Conservation (phyloP, 2,888 invertebrate genomes). For the Drosophila glabriapex region DNA sequence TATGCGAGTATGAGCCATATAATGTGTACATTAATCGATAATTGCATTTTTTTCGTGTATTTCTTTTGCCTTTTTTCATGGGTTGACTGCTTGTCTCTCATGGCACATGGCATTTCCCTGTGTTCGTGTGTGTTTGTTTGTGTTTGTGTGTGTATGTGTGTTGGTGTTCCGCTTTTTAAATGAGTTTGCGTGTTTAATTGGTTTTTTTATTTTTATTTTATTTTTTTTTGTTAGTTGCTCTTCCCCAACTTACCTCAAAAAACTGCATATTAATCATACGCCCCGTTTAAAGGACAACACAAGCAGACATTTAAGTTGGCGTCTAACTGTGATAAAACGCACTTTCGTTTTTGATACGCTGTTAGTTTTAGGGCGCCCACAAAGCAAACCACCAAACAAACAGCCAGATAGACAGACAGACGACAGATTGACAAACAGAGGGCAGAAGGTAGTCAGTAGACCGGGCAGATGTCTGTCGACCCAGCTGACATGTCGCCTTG, state of each 20-base stretch:
- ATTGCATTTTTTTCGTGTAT: conserved; percentile 77
- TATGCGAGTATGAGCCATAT: conserved; percentile 62
- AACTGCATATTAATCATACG: conserved; percentile 73
- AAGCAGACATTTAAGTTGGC: conserved; percentile 27
- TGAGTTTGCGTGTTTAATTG: conserved; percentile 82
- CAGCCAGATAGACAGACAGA: conserved; percentile 32
- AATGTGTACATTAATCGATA: conserved; percentile 81
- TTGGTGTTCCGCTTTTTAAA: conserved; percentile 59
- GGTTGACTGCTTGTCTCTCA: conserved; percentile 65
- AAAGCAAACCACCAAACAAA: conserved; percentile 58
- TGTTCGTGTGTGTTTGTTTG: conserved; percentile 22
- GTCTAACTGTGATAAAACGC: conserved; percentile 65
- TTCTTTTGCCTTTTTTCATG: conserved; percentile 75
- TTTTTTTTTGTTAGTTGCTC: conserved; percentile 4
- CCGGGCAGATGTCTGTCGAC: conserved; percentile 10
- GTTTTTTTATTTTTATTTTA: conserved; percentile 45
- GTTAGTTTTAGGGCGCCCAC: conserved; percentile 69
- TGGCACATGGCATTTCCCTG: conserved; percentile 68
- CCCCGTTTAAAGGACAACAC: conserved; percentile 44
- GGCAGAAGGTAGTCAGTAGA: conserved; percentile 12
- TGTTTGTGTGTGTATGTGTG: conserved; percentile 42
- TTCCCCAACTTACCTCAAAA: conserved; percentile 18
- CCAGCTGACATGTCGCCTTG: conserved; percentile 77
- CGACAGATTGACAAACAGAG: conserved; percentile 38
- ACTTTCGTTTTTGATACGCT: conserved; percentile 75